Evolutionary conservation across 2,888 invertebrate genomes (phyloP), one percentile per base, ranked within the genome.

Genomic region (Dicyrtoma fusca): DNA sequence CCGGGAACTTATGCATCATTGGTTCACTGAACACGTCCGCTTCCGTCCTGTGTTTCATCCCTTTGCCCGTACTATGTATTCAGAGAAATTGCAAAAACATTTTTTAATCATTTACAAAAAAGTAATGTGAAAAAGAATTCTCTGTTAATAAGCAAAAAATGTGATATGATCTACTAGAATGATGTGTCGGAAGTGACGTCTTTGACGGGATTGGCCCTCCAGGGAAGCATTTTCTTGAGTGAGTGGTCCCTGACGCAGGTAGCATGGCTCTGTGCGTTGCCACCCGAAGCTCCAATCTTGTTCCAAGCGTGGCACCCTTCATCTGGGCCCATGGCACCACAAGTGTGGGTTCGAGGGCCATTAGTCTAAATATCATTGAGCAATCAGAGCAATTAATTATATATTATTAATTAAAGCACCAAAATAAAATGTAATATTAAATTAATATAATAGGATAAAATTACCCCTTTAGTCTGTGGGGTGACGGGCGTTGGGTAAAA

Each of bases 401-500:
- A n/a, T n/a, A n/a, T n/a, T n/a, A n/a, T n/a, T n/a, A n/a, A n/a
- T 45, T 45, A 10, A 45, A 10, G 11, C 13, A 13, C 13, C 47
- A 45, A 45, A 45, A 13, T 13, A 45, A 45, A 45, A 13, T 45
- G 11, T 13, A 45, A 10, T 10, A 45, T 13, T 45, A 10, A 13
- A 14, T 13, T n/a, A n/a, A n/a, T n/a, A n/a, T n/a, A 8, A 44
- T 44, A 44, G 45, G 8, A 10, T 55, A 44, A 26, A 57, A 23
- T 59, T 74, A 79, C 79, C 66, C 76, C 72, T 69, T 71, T 57
- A 13, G 75, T 74, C 0, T 73, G 73, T 23, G 79, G 79, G n/a
- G 76, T 44, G 10, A 79, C 76, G 1, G 79, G 79, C 44, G 75
- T 68, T n/a, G 78, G 78, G 65, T 77, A 75, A 68, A 79, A 79